phyloP scores from a whole-genome alignment of 2,888 invertebrate genomes.

The Clusia tigrina region DNA sequence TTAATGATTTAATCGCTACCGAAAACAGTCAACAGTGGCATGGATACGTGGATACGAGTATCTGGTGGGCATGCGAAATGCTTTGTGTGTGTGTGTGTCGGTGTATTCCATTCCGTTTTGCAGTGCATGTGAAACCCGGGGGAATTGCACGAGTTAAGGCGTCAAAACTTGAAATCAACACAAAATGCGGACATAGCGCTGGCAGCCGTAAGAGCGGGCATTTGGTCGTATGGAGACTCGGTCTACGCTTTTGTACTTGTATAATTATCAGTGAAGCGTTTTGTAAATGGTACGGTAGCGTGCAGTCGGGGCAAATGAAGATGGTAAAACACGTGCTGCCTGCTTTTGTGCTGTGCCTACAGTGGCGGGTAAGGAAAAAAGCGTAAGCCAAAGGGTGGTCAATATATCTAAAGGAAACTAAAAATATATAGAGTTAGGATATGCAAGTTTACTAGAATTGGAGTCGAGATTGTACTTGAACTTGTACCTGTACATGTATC shows the following conservation, averaged over 20 bases:
- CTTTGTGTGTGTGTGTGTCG: neutral
- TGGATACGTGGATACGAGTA: conserved; percentile 37
- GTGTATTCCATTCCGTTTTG: neutral
- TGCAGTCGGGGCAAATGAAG: neutral
- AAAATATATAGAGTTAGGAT: too few species aligned
- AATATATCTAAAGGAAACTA: too few species aligned
- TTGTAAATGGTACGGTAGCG: neutral
- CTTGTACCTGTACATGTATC: too few species aligned
- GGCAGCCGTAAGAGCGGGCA: too few species aligned
- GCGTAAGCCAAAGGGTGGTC: too few species aligned
- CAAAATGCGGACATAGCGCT: too few species aligned
- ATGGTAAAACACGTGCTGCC: neutral
- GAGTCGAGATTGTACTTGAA: too few species aligned
- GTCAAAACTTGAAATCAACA: neutral
- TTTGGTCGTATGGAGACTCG: neutral
- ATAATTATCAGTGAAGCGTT: neutral
- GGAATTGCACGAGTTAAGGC: neutral
- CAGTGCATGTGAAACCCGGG: neutral
- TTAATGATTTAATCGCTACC: conserved; percentile 14
- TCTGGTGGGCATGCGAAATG: conserved; percentile 35
- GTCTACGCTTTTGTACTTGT: neutral
- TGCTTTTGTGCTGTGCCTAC: neutral
- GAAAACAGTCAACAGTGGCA: neutral
- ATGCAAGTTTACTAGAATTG: too few species aligned
- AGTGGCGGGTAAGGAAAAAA: neutral